phyloP scores from a whole-genome alignment of 2,888 invertebrate genomes.

The Diarsia brunnea region DNA sequence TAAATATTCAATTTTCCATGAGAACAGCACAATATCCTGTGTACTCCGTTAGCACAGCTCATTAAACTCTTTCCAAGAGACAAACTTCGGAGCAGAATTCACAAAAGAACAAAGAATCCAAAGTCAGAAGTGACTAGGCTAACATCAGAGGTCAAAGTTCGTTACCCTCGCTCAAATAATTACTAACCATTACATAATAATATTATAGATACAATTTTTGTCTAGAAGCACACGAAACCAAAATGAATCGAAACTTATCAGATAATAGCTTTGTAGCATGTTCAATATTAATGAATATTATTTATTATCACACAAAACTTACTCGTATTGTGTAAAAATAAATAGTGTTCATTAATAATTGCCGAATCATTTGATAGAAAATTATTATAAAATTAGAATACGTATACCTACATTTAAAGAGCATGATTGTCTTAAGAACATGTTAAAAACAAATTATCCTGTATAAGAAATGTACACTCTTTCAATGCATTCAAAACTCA shows the following conservation, averaged over 20 bases:
- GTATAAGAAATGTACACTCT: too few relatives aligned
- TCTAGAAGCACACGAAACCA: constrained; percentile 17
- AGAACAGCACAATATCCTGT: constrained; percentile 44
- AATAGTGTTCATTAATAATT: too few relatives aligned
- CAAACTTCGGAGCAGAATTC: constrained; percentile 59
- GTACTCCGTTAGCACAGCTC: constrained; percentile 65
- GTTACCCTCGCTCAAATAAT: constrained; percentile 51
- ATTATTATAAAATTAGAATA: constrained; percentile 5
- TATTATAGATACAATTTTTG: constrained; percentile 29
- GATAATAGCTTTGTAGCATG: constrained; percentile 38
- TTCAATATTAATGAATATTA: constrained; percentile 22
- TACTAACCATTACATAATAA: constrained; percentile 38
- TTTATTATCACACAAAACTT: constrained; percentile 17
- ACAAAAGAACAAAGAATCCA: constrained; percentile 64
- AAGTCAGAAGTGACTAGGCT: constrained; percentile 71
- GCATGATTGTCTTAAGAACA: not conserved
- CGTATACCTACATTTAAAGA: not conserved
- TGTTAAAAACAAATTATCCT: too few relatives aligned
- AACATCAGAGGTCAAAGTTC: constrained; percentile 68
- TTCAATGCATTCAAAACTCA: too few relatives aligned
- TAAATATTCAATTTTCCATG: constrained; percentile 7
- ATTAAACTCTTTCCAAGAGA: constrained; percentile 65
- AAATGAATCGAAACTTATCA: constrained; percentile 27
- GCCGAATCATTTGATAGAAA: not conserved
- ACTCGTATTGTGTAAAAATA: too few relatives aligned